Percentiles rank a stretch among this genome's conserved stretches.
phyloP scores from a whole-genome alignment of 2,113 vertebrate species.

The Calyptommatus sinebrachiatus region DNA sequence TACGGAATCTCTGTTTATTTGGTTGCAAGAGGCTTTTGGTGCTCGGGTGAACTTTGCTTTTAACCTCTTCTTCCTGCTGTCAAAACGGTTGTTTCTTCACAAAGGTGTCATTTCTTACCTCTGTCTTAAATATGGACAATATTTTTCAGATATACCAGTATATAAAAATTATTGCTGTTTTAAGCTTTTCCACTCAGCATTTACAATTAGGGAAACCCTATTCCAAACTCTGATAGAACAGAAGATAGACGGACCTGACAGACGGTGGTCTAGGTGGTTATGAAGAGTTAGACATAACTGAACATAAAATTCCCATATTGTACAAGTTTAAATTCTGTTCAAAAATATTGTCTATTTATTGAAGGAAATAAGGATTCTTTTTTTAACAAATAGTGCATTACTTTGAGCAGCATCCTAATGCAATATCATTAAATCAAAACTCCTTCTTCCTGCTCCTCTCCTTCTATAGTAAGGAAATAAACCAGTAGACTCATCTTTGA shows the following conservation, averaged over 20 bases:
- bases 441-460: too few relatives aligned
- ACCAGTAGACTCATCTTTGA: too few relatives aligned
- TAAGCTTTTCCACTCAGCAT: conserved; percentile 11
- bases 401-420: too few relatives aligned
- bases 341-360: conserved; percentile 70
- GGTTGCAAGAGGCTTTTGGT: conserved; percentile 70
- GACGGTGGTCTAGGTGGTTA: too few relatives aligned
- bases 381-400: conserved; percentile 26
- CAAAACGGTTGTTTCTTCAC: conserved; percentile 42
- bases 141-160: conserved; percentile 58
- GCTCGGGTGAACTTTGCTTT: conserved; percentile 62
- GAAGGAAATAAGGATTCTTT: conserved; percentile 50
- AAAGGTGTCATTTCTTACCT: conserved; percentile 43
- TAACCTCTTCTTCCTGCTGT: conserved; percentile 55
- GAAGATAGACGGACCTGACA: too few relatives aligned
- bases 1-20: conserved; percentile 63
- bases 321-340: conserved; percentile 17
- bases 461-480: too few relatives aligned
- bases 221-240: background rate
- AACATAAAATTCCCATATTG: too few relatives aligned
- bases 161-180: conserved; percentile 26
- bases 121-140: conserved; percentile 64
- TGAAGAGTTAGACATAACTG: too few relatives aligned
- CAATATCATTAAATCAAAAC: too few relatives aligned
- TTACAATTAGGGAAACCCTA: conserved; percentile 13